These are phyloP conservation scores for Asteroscopus sphinx DNA, from an alignment of 2,888 invertebrate genomes.

Conservation along the genomic window DNA sequence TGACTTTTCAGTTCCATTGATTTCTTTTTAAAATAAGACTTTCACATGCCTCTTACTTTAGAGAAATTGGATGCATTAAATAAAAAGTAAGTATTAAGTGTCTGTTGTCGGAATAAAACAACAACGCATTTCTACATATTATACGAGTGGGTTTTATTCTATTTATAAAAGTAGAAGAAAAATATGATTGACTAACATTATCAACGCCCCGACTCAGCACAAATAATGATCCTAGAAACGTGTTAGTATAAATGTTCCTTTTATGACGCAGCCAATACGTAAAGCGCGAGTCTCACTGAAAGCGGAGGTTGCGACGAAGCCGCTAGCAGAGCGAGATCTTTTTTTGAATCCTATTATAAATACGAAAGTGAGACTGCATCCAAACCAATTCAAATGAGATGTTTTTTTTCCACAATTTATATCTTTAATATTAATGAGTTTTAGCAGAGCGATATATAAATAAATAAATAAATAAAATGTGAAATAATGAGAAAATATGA, in stretches of 20 bases:
- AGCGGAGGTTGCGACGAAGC: not conserved
- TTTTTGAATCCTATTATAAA: too few species aligned
- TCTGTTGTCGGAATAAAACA: constrained; percentile 26
- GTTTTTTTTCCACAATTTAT: too few species aligned
- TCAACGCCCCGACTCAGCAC: constrained; percentile 20
- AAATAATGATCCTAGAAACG: constrained; percentile 29
- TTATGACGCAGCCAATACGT: constrained; percentile 15
- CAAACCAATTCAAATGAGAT: too few species aligned
- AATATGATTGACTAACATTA: constrained; percentile 28
- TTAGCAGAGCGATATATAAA: too few species aligned
- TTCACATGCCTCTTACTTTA: constrained; percentile 41
- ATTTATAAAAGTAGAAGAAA: constrained; percentile 19
- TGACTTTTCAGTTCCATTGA: constrained; percentile 48
- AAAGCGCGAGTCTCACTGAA: not conserved
- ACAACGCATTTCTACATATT: constrained; percentile 16
- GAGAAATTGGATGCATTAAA: constrained; percentile 35
- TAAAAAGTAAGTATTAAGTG: constrained; percentile 35
- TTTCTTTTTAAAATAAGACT: constrained; percentile 42
- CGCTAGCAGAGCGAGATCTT: not conserved
- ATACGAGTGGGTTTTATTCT: constrained; percentile 20
- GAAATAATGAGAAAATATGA: too few species aligned
- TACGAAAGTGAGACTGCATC: too few species aligned
- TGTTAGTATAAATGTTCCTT: constrained; percentile 27
- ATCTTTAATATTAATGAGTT: too few species aligned
- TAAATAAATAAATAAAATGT: too few species aligned